These are phyloP conservation scores for Microcebus murinus DNA, from an alignment of 2,113 vertebrate genomes.

Conservation along the genomic window DNA sequence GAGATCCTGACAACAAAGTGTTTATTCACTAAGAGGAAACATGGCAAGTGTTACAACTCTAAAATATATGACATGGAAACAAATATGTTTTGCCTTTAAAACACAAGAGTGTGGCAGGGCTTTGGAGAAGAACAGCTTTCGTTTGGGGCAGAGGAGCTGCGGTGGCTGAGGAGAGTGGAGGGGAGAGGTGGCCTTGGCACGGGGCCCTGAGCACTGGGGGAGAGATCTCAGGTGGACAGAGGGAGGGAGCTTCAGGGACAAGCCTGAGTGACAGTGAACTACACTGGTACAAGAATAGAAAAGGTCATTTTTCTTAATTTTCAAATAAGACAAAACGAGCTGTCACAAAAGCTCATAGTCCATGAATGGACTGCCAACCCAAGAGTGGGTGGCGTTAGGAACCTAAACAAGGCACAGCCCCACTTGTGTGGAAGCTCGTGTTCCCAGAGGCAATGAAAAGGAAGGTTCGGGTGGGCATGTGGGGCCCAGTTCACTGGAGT, in stretches of 20 bases:
- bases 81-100: background rate
- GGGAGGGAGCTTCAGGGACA: accelerated
- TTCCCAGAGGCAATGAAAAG: too few species aligned
- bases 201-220: accelerated
- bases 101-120: accelerated
- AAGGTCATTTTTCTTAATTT: background rate
- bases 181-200: accelerated
- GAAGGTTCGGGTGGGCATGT: accelerated
- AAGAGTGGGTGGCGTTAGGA: accelerated
- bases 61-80: background rate
- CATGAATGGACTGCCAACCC: accelerated
- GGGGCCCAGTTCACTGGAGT: accelerated
- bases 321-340: background rate
- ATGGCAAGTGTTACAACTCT: background rate
- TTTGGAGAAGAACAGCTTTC: background rate
- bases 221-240: too few species aligned
- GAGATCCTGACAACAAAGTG: accelerated
- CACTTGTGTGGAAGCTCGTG: accelerated
- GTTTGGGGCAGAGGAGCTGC: accelerated
- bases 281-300: accelerated
- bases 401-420: accelerated
- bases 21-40: background rate
- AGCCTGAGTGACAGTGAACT: accelerated
- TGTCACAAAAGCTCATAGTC: background rate
- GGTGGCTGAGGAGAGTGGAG: accelerated